Conservation (phyloP, 2,113 vertebrate genomes). For the Myanophis thanlyinensis region DNA sequence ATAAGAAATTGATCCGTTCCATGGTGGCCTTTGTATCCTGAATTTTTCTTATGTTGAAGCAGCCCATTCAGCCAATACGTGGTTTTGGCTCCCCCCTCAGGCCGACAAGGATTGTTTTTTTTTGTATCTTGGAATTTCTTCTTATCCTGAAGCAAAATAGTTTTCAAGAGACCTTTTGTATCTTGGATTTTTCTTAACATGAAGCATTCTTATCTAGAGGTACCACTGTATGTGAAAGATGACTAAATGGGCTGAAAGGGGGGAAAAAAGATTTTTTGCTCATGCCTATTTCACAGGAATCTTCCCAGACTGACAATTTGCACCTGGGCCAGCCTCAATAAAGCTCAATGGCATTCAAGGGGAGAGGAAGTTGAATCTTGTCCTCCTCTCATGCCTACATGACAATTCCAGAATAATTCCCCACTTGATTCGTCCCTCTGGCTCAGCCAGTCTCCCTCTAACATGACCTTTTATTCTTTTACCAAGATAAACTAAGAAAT, state of each 20-base stretch:
- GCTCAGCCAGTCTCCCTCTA: not conserved
- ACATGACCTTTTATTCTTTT: not conserved
- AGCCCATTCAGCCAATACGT: too few relatives aligned
- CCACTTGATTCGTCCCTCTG: not conserved
- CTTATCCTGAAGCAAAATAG: too few relatives aligned
- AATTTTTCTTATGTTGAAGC: too few relatives aligned
- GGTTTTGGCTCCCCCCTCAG: too few relatives aligned
- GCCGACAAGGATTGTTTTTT: too few relatives aligned
- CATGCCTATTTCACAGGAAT: not conserved
- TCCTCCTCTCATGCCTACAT: not conserved
- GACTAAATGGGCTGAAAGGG: not conserved
- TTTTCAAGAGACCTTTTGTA: too few relatives aligned
- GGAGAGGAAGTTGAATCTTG: not conserved
- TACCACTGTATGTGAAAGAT: too few relatives aligned
- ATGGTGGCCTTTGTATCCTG: too few relatives aligned
- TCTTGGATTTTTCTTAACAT: too few relatives aligned
- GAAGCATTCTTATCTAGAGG: too few relatives aligned
- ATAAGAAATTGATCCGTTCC: too few relatives aligned
- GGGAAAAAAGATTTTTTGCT: not conserved
- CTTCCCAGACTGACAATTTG: not conserved
- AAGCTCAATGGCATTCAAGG: not conserved
- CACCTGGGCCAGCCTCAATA: not conserved
- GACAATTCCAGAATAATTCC: not conserved
- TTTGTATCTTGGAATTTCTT: too few relatives aligned
- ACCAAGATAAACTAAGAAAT: not conserved